These are phyloP conservation scores for Drosophila nr. perissopoda DNA, from an alignment of 2,888 invertebrate genomes.

Conservation along the genomic window DNA sequence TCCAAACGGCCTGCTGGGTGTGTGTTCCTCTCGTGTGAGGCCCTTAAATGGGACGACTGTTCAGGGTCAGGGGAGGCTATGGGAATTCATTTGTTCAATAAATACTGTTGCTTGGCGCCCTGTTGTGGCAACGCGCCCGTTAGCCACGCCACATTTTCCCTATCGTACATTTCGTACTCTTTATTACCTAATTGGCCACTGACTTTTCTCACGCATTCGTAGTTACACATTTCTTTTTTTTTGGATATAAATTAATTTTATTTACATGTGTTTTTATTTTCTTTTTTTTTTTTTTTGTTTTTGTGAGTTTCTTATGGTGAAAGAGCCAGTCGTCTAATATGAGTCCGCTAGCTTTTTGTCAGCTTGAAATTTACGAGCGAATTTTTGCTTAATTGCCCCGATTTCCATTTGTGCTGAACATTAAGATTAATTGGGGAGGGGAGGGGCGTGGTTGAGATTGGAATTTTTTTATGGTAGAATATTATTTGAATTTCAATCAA, in stretches of 20 bases:
- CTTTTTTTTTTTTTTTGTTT: slow-evolving; percentile 18
- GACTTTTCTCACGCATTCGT: slow-evolving; percentile 63
- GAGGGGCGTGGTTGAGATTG: not conserved
- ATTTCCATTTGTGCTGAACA: slow-evolving; percentile 32
- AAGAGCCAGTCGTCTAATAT: slow-evolving; percentile 53
- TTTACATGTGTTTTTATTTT: slow-evolving; percentile 12
- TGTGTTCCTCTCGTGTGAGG: slow-evolving; percentile 1
- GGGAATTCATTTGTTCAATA: slow-evolving; percentile 71
- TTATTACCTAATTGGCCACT: slow-evolving; percentile 30
- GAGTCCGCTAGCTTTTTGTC: slow-evolving; percentile 23
- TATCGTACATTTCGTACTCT: slow-evolving; percentile 2
- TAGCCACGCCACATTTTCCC: slow-evolving; percentile 16
- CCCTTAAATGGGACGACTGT: slow-evolving; percentile 6
- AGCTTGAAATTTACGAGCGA: slow-evolving; percentile 39
- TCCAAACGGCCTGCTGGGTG: slow-evolving; percentile 56
- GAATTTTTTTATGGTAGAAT: not conserved
- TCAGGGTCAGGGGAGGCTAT: slow-evolving; percentile 21
- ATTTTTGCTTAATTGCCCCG: slow-evolving; percentile 55
- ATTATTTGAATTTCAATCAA: not conserved
- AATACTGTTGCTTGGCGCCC: slow-evolving; percentile 65
- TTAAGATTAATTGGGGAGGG: not conserved
- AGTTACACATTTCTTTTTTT: slow-evolving; percentile 17
- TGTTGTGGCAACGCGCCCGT: slow-evolving; percentile 65
- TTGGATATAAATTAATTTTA: slow-evolving; percentile 17
- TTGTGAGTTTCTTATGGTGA: slow-evolving; percentile 45